These are phyloP conservation scores for Lasioglossum albipes DNA, from an alignment of 1,140 invertebrate species.

Conservation along the genomic window DNA sequence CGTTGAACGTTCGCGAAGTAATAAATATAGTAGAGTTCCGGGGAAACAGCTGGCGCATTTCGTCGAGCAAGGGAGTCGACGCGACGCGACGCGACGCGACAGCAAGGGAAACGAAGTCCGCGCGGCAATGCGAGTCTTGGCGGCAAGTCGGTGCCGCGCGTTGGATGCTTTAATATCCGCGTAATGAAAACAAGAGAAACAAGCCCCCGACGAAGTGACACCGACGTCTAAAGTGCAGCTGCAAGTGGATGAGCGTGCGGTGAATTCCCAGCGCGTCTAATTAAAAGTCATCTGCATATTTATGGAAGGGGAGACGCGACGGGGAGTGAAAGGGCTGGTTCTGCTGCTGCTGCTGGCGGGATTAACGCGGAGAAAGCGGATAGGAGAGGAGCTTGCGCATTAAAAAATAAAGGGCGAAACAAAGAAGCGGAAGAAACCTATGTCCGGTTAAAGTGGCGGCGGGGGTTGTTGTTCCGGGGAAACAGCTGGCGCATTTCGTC, in stretches of 20 bases:
- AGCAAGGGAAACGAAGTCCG: not conserved
- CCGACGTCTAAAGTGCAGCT: conserved; percentile 49
- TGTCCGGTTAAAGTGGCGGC: conserved; percentile 39
- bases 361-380: conserved; percentile 21
- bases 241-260: conserved; percentile 50
- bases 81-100: too few relatives aligned
- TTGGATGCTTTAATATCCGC: conserved; percentile 36
- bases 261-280: conserved; percentile 52
- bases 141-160: too few relatives aligned
- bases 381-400: conserved; percentile 2
- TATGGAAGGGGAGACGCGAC: conserved; percentile 10
- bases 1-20: too few relatives aligned
- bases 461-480: too few relatives aligned
- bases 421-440: conserved; percentile 42
- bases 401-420: conserved; percentile 39
- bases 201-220: conserved; percentile 26
- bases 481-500: too few relatives aligned
- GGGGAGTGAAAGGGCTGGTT: conserved; percentile 16
- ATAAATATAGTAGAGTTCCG: not conserved
- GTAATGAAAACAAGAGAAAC: conserved; percentile 36
- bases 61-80: too few relatives aligned
- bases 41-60: conserved; percentile 6
- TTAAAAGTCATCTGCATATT: conserved; percentile 56
- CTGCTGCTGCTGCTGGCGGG: not conserved
- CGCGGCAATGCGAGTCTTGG: too few relatives aligned